phyloP scores from a whole-genome alignment of 1,140 invertebrate genomes.

The Polyergus mexicanus region DNA sequence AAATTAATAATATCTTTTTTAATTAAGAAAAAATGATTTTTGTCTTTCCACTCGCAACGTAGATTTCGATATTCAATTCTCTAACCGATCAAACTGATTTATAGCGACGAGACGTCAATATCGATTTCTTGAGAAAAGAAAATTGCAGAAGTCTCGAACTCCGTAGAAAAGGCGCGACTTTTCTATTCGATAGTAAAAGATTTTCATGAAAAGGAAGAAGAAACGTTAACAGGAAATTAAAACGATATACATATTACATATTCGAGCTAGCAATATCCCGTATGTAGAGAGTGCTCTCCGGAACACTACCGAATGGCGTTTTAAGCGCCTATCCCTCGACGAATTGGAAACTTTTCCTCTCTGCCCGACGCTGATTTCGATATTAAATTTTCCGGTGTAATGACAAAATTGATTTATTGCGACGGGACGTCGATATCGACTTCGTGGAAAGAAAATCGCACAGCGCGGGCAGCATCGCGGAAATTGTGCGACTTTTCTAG shows the following conservation, averaged over 20 bases:
- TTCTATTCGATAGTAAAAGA: neutral
- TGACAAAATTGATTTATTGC: constrained; percentile 57
- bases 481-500: constrained; percentile 55
- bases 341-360: constrained; percentile 21
- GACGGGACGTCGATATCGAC: constrained; percentile 51
- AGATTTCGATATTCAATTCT: constrained; percentile 45
- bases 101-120: constrained; percentile 13
- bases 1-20: constrained; percentile 1
- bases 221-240: constrained; percentile 33
- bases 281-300: no score
- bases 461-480: constrained; percentile 17
- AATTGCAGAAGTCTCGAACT: neutral
- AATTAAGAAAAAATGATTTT: constrained; percentile 1
- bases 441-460: constrained; percentile 30
- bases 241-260: constrained; percentile 10
- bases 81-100: constrained; percentile 37
- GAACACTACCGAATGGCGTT: neutral
- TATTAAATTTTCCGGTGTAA: constrained; percentile 53
- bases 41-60: neutral
- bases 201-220: neutral
- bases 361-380: constrained; percentile 33
- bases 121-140: constrained; percentile 24
- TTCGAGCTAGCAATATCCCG: neutral
- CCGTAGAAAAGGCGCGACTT: neutral
- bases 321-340: neutral